Base-by-base conservation (phyloP, 2,113 vertebrate species). In the Emydura subglobosa region DNA sequence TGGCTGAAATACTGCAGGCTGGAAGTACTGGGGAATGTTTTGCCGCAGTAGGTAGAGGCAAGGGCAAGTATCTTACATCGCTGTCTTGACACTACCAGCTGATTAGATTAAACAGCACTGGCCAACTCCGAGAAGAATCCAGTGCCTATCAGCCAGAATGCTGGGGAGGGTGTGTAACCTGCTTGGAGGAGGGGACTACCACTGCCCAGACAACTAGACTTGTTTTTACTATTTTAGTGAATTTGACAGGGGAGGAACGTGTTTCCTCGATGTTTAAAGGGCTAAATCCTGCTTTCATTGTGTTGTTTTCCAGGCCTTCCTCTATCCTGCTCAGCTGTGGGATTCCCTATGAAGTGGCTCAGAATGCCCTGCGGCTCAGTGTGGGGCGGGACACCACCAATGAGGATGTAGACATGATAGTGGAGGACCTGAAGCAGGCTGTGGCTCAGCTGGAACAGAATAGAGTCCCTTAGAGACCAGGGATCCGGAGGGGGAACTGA, bases 301-400 rank as follows among this genome's bases (percentile, higher is more conserved):
- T 55, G 54, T 17, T 50, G 42, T 25, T 76, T 83, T 82, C 10
- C 98, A 99, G 99, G 97, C 99, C 99, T 1, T 99, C 99, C 3
- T 98, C 98, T 0, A 98, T 99, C 96, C 98, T 99, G 72, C 98
- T 99, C 93, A 99, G 97, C 98, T 99, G 98, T 0, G 99, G 99
- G 12, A 80, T 99, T 82, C 97, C 99, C 1, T 79, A 92, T 0
- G 97, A 98, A 0, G 98, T 99, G 96, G 99, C 99, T 0, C 97
- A 94, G 72, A 99, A 99, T 0, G 99, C 99, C 0, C 42, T 99
- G 87, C 98, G 99, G 89, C 97, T 99, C 92, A 99, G 99, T 0
- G 98, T 99, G 92, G 99, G 99, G 21, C 98, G 99, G 11, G 88
- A 96, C 80, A 99, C 99, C 25, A 98, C 98, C 7, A 97, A 79